Evolutionary conservation across 2,888 invertebrate genomes (phyloP).

Genomic region (Auanema sp.): DNA sequence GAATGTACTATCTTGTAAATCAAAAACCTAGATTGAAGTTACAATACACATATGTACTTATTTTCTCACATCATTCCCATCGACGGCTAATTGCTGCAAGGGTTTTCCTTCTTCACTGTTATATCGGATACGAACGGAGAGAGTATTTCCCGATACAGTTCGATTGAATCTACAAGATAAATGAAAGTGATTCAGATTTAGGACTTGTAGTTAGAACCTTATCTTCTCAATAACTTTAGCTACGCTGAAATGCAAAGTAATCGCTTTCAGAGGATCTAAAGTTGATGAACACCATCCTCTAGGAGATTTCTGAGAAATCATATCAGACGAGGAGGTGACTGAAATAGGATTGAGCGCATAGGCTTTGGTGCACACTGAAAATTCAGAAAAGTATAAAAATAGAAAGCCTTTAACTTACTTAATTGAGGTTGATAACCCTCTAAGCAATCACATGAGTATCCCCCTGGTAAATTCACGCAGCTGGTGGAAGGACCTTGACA

Average conservation of each 20-base stretch:
- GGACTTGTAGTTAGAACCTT: constrained; percentile 12
- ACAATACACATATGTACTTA: neutral
- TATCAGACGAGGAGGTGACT: constrained; percentile 16
- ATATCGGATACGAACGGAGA: constrained; percentile 36
- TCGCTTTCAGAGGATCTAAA: constrained; percentile 15
- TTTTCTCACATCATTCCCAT: constrained; percentile 8
- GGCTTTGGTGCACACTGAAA: constrained; percentile 19
- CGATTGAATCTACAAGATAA: constrained; percentile 35
- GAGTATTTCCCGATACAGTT: constrained; percentile 35
- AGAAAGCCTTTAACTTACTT: constrained; percentile 32
- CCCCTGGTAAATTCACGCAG: constrained; percentile 61
- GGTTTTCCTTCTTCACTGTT: constrained; percentile 21
- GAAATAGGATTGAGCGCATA: constrained; percentile 16
- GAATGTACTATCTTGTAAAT: constrained; percentile 8
- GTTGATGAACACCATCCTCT: constrained; percentile 28
- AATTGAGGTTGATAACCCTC: constrained; percentile 60
- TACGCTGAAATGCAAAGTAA: constrained; percentile 30
- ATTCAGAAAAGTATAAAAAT: neutral
- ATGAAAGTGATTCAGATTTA: neutral
- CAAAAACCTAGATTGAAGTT: neutral
- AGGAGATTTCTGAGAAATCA: neutral
- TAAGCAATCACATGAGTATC: constrained; percentile 61
- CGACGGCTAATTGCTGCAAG: constrained; percentile 12
- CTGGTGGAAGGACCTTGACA: constrained; percentile 45
- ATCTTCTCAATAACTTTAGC: constrained; percentile 44